phyloP scores from a whole-genome alignment of 2,797 vertebrate species.

The Notoglanidium macrostoma region DNA sequence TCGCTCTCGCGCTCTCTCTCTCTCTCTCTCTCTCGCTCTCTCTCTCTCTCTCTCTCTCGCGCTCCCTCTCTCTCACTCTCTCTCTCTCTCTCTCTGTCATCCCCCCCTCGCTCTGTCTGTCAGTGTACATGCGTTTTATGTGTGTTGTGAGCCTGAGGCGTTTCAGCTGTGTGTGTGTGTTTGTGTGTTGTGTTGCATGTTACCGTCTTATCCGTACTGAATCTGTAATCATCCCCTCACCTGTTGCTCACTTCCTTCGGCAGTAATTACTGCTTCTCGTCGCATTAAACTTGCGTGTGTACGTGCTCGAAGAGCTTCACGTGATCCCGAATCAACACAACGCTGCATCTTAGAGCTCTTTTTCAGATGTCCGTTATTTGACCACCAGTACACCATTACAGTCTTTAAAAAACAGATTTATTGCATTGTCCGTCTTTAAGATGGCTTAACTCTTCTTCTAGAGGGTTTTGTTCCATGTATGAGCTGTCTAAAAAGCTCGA shows the following conservation, averaged over 20 bases:
- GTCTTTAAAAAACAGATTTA: not conserved
- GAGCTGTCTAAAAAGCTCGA: not conserved
- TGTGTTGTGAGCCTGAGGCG: conserved; percentile 28
- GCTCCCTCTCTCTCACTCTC: not conserved
- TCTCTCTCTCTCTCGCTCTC: not conserved
- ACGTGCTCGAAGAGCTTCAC: not conserved
- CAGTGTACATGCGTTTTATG: not conserved
- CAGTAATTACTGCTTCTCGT: conserved; percentile 57
- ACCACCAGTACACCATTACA: not conserved
- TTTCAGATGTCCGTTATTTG: not conserved
- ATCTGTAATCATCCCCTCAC: conserved; percentile 73
- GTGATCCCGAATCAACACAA: not conserved
- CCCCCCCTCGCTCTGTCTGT: too few relatives aligned
- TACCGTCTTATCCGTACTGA: conserved; percentile 65
- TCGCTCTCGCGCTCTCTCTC: too few relatives aligned
- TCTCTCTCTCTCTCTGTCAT: too few relatives aligned
- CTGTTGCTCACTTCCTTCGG: conserved; percentile 51
- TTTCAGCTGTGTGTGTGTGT: conserved; percentile 34
- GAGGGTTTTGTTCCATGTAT: not conserved
- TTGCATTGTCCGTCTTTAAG: not conserved
- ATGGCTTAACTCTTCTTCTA: not conserved
- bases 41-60: not conserved
- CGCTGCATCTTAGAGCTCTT: not conserved
- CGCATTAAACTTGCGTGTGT: not conserved
- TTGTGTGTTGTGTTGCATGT: conserved; percentile 59